Conservation (phyloP, 2,888 invertebrate genomes). For the Cerastis leucographa region DNA sequence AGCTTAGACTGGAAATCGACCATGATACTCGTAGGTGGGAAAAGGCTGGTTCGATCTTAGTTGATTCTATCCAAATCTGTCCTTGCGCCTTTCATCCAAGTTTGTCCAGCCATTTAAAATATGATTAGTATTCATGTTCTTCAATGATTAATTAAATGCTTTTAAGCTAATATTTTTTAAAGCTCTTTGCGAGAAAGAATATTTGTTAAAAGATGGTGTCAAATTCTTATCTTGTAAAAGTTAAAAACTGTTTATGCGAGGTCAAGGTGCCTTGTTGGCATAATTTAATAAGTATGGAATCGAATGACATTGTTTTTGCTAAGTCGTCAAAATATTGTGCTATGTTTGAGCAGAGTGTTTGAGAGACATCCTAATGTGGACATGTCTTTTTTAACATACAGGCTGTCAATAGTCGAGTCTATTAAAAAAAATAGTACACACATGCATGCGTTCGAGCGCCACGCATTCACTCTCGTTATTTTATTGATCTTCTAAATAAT, state of each 20-base stretch:
- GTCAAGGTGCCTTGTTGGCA: slow-evolving; percentile 27
- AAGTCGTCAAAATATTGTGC: neutral
- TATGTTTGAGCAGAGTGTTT: neutral
- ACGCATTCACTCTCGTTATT: no score
- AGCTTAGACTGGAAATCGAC: neutral
- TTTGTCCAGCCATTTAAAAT: neutral
- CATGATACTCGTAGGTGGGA: neutral
- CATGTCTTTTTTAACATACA: neutral
- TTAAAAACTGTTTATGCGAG: slow-evolving; percentile 44
- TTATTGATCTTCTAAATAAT: no score
- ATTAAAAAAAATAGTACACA: no score
- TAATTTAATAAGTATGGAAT: slow-evolving; percentile 39
- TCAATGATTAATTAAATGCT: slow-evolving; percentile 65
- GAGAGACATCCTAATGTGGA: slow-evolving; percentile 11
- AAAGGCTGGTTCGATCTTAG: neutral
- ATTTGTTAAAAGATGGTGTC: slow-evolving; percentile 40
- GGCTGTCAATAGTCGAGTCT: no score
- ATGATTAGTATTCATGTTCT: slow-evolving; percentile 7
- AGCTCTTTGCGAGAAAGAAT: neutral
- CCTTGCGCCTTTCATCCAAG: neutral
- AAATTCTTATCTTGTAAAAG: slow-evolving; percentile 44
- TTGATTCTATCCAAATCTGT: neutral
- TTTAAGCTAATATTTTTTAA: slow-evolving; percentile 55
- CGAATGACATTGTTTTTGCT: slow-evolving; percentile 30
- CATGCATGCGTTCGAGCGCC: no score